Evolutionary conservation across 2,113 vertebrate species (phyloP).

Genomic region (Ictidomys tridecemlineatus): DNA sequence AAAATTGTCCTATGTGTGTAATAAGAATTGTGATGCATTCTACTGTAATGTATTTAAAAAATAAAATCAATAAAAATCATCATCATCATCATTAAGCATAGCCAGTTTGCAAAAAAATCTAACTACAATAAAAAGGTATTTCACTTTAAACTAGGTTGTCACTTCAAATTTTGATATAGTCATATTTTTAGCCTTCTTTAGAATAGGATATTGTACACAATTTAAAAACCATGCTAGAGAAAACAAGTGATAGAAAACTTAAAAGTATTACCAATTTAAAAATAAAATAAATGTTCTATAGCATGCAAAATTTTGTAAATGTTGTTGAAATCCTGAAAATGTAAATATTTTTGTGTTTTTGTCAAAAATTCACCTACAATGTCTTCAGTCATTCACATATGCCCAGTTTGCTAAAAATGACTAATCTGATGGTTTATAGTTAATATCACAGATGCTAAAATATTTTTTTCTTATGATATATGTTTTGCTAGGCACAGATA

Average conservation of each 20-base stretch:
- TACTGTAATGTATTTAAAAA: too few relatives aligned
- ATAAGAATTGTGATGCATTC: too few relatives aligned
- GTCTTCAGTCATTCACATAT: neutral
- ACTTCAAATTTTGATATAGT: neutral
- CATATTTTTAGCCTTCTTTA: neutral
- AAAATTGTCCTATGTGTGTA: too few relatives aligned
- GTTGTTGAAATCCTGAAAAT: too few relatives aligned
- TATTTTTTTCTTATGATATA: neutral
- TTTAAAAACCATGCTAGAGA: neutral
- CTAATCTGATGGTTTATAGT: too few relatives aligned
- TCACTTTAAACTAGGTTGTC: neutral
- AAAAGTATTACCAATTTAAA: neutral
- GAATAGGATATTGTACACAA: neutral
- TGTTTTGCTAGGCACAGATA: slow-evolving; percentile 4
- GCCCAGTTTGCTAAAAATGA: too few relatives aligned
- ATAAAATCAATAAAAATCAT: neutral
- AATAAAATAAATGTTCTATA: neutral
- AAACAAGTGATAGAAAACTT: neutral
- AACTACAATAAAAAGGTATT: neutral
- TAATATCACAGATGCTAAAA: neutral
- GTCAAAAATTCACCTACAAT: neutral
- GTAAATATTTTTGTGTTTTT: neutral
- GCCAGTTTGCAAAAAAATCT: neutral
- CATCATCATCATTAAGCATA: neutral
- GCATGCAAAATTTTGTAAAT: neutral